Conservation (phyloP, 1,140 invertebrate genomes). For the Drosophila sulfurigaster region DNA sequence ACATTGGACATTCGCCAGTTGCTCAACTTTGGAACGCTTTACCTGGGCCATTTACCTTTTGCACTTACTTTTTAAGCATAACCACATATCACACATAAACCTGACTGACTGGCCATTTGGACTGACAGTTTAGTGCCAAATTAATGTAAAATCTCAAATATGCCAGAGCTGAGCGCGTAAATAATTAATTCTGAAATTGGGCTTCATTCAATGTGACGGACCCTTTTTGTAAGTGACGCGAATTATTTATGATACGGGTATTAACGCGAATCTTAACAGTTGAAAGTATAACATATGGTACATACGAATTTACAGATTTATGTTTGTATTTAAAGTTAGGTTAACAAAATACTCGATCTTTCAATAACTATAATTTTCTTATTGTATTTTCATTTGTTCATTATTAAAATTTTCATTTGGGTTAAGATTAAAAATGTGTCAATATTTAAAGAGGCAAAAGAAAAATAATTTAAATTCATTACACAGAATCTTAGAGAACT, state of each 20-base stretch:
- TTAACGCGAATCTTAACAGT: neutral
- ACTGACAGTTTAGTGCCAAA: slow-evolving; percentile 75
- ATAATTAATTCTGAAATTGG: slow-evolving; percentile 72
- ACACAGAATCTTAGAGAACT: too few species aligned
- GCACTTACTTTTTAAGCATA: slow-evolving; percentile 34
- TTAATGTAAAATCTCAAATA: slow-evolving; percentile 77
- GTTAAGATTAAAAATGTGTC: too few species aligned
- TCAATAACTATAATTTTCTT: too few species aligned
- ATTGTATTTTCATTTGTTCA: too few species aligned
- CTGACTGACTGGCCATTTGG: slow-evolving; percentile 30
- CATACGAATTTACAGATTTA: too few species aligned
- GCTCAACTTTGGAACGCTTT: slow-evolving; percentile 54
- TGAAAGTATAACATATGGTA: too few species aligned
- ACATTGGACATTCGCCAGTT: slow-evolving; percentile 45
- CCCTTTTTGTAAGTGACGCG: slow-evolving; percentile 35
- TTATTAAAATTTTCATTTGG: too few species aligned
- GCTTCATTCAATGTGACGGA: slow-evolving; percentile 56
- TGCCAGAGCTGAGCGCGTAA: slow-evolving; percentile 62
- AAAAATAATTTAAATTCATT: too few species aligned
- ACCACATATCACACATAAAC: neutral
- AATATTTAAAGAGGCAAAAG: too few species aligned
- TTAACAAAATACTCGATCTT: too few species aligned
- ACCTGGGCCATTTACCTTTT: slow-evolving; percentile 55
- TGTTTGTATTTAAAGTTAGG: too few species aligned
- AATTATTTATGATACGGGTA: slow-evolving; percentile 24